These are phyloP conservation scores for Baryphthengus martii DNA, from an alignment of 2,113 vertebrate species.

Conservation along the genomic window DNA sequence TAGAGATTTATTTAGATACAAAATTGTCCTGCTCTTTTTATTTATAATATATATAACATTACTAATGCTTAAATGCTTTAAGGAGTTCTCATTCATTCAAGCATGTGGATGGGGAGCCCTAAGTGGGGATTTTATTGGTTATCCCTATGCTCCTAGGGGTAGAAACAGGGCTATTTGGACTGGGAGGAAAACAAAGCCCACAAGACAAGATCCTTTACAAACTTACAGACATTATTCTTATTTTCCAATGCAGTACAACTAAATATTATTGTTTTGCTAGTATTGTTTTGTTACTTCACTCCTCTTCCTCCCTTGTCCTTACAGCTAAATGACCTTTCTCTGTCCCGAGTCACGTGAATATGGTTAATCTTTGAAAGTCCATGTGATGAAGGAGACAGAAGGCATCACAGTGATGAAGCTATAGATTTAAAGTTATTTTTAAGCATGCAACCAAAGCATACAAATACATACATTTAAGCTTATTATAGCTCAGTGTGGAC, in stretches of 20 bases:
- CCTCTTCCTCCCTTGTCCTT: background rate
- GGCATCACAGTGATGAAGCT: background rate
- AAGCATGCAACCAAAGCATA: background rate
- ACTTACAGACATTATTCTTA: background rate
- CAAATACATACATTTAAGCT: background rate
- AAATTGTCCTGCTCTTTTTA: background rate
- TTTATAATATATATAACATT: background rate
- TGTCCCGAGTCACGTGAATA: accelerated
- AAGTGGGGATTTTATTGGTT: background rate
- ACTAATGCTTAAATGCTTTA: background rate
- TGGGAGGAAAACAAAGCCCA: background rate
- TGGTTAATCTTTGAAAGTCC: background rate
- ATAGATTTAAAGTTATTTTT: background rate
- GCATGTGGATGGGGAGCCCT: background rate
- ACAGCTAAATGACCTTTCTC: background rate
- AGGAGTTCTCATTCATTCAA: background rate
- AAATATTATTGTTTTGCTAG: background rate
- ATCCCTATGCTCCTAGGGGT: background rate
- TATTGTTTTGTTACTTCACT: background rate
- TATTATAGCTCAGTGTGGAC: background rate
- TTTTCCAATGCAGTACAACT: background rate
- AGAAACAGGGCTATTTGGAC: background rate
- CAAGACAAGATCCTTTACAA: background rate
- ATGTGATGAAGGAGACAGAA: background rate
- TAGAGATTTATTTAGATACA: background rate